Evolutionary conservation across 2,797 vertebrate genomes (phyloP).

Genomic region (Megalops cyprinoides): DNA sequence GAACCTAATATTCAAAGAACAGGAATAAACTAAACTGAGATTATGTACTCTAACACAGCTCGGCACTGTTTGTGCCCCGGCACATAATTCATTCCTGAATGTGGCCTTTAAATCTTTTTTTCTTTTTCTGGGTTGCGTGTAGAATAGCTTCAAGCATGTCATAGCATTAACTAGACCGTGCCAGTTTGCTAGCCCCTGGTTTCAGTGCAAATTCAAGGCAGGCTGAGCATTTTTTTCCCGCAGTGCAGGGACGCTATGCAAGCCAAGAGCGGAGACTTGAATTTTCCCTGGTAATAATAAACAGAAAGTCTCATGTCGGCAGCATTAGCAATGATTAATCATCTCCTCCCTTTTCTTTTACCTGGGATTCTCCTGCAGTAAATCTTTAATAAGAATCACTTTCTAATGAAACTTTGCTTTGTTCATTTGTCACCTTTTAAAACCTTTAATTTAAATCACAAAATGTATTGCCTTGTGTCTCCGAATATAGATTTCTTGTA

Average conservation of each 20-base stretch:
- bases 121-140: constrained; percentile 57
- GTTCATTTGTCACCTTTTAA: constrained; percentile 86
- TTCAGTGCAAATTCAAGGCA: constrained; percentile 72
- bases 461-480: constrained; percentile 82
- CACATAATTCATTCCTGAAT: constrained; percentile 53
- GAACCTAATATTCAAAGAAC: background rate
- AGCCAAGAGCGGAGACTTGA: constrained; percentile 81
- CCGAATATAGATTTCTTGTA: constrained; percentile 81
- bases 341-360: constrained; percentile 90
- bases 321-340: constrained; percentile 98
- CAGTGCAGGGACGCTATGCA: constrained; percentile 84
- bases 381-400: constrained; percentile 98
- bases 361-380: constrained; percentile 90
- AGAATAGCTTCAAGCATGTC: constrained; percentile 64
- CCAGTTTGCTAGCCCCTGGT: constrained; percentile 65
- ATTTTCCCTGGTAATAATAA: constrained; percentile 93
- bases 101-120: constrained; percentile 61
- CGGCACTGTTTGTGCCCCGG: constrained; percentile 39
- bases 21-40: constrained; percentile 20
- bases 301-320: constrained; percentile 94
- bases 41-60: constrained; percentile 43
- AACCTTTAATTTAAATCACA: constrained; percentile 87
- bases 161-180: constrained; percentile 66
- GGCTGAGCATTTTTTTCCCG: constrained; percentile 82
- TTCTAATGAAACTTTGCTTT: constrained; percentile 92